These are phyloP conservation scores for Dasysyrphus albostriatus DNA, from an alignment of 2,888 invertebrate species.

Conservation along the genomic window DNA sequence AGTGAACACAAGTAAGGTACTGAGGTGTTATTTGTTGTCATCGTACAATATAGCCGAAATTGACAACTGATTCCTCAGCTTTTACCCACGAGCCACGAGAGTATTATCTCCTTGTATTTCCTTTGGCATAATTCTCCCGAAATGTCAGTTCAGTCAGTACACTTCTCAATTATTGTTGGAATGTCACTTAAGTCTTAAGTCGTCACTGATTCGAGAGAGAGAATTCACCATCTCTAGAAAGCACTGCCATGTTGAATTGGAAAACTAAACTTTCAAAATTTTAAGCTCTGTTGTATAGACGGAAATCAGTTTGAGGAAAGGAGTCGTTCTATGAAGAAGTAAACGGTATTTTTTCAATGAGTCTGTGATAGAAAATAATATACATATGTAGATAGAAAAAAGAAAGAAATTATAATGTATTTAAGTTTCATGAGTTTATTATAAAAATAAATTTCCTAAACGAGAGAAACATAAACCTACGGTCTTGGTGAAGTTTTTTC, in stretches of 20 bases:
- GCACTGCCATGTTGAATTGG: constrained; percentile 53
- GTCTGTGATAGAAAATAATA: constrained; percentile 67
- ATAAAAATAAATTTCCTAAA: not conserved
- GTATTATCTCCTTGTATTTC: not conserved
- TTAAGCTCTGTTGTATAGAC: constrained; percentile 55
- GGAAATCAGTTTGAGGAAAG: constrained; percentile 64
- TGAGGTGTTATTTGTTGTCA: not conserved
- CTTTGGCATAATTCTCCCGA: not conserved
- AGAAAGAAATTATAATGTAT: constrained; percentile 26
- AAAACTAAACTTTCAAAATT: constrained; percentile 60
- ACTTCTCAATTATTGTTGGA: not conserved
- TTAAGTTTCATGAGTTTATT: not conserved
- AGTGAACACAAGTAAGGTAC: not conserved
- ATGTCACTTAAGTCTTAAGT: not conserved
- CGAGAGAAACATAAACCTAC: not conserved
- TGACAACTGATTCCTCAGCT: constrained; percentile 22
- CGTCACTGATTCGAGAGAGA: constrained; percentile 7
- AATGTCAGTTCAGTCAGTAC: not conserved
- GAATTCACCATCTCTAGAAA: constrained; percentile 50
- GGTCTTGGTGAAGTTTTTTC: not conserved
- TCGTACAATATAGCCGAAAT: not conserved
- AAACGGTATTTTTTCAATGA: constrained; percentile 59
- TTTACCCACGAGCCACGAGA: constrained; percentile 5
- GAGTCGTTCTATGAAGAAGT: constrained; percentile 61
- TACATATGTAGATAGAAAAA: constrained; percentile 59